phyloP scores from a whole-genome alignment of 1,140 invertebrate species.

The Diuraphis noxia region DNA sequence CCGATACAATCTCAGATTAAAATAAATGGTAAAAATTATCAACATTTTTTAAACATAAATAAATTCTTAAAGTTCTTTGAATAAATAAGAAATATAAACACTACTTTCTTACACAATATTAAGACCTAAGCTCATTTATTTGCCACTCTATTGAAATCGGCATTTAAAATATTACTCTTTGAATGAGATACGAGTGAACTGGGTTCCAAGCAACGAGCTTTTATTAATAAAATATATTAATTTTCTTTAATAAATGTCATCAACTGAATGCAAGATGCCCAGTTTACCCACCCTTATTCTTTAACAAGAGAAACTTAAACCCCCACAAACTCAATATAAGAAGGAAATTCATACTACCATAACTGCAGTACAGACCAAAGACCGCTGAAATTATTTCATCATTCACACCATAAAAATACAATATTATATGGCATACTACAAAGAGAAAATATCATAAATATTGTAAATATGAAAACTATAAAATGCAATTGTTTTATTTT shows the following conservation, averaged over 20 bases:
- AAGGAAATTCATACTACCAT: neutral
- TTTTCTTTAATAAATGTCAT: constrained; percentile 5
- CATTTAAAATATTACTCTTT: neutral
- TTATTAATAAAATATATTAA: constrained; percentile 13
- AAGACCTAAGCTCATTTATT: neutral
- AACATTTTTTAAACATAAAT: neutral
- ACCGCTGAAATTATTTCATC: neutral
- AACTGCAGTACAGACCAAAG: neutral
- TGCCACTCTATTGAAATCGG: neutral
- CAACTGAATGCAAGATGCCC: neutral
- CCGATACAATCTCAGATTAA: too few species aligned
- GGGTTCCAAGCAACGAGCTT: neutral
- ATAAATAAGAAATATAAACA: neutral
- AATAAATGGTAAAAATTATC: neutral
- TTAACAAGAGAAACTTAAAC: neutral
- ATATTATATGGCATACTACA: neutral
- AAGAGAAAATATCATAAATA: neutral
- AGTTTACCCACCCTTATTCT: neutral
- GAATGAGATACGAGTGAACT: neutral
- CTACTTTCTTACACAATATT: neutral
- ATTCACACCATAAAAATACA: neutral
- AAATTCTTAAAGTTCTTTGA: neutral
- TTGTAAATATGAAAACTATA: neutral
- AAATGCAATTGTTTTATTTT: neutral
- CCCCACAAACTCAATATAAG: neutral